Percentiles rank a stretch among this genome's conserved stretches.
Conservation (phyloP, 2,888 invertebrate genomes). For the Drosophila multiciliata region DNA sequence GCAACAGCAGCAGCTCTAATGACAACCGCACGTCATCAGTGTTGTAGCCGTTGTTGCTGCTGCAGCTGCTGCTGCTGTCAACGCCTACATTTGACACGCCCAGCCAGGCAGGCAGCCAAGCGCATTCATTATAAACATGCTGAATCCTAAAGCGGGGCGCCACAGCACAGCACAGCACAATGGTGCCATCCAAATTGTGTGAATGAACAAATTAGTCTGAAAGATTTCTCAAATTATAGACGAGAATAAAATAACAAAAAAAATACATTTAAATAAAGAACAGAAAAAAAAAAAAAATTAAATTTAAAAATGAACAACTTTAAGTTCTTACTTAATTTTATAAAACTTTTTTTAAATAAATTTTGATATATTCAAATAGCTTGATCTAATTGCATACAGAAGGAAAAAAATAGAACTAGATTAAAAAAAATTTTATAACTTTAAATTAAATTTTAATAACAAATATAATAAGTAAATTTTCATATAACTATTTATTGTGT, state of each 20-base stretch:
- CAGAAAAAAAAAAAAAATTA: too few relatives aligned
- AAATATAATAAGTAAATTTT: not conserved
- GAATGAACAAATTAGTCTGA: not conserved
- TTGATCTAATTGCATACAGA: not conserved
- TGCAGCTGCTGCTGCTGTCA: slow-evolving; percentile 47
- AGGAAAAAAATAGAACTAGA: not conserved
- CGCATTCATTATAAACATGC: slow-evolving; percentile 58
- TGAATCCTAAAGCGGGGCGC: slow-evolving; percentile 32
- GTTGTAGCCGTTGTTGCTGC: slow-evolving; percentile 39
- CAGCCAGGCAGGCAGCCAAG: slow-evolving; percentile 50
- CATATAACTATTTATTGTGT: not conserved
- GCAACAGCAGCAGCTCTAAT: slow-evolving; percentile 65
- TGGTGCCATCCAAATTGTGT: not conserved
- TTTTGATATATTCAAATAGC: not conserved
- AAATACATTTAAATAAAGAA: not conserved
- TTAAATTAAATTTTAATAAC: not conserved
- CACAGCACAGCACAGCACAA: slow-evolving; percentile 12
- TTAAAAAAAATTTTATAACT: not conserved
- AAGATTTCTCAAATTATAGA: not conserved
- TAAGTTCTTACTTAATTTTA: not conserved
- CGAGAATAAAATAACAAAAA: not conserved
- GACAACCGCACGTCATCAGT: slow-evolving; percentile 79
- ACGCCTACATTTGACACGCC: slow-evolving; percentile 75
- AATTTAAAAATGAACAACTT: not conserved
- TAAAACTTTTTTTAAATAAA: not conserved